Evolutionary conservation across 2,888 invertebrate species (phyloP).

Genomic region (Micoletzkya japonica): DNA sequence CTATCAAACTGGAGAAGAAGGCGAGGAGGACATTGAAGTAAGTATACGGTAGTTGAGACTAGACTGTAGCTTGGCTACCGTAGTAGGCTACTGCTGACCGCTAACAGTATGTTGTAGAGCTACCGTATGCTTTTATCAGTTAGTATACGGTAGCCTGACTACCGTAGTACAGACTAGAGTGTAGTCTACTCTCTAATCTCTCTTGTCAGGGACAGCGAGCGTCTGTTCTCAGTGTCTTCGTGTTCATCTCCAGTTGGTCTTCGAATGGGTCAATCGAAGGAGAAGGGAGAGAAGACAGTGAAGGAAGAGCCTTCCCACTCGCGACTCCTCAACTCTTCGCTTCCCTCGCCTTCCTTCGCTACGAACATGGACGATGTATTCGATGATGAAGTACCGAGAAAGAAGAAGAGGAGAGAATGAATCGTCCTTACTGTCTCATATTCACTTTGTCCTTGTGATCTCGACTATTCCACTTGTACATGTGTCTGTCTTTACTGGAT

Average conservation of each 20-base stretch:
- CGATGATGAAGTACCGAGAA: not conserved
- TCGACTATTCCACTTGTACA: no score
- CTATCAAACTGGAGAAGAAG: slow-evolving; percentile 33
- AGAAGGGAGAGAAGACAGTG: not conserved
- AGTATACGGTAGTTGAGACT: no score
- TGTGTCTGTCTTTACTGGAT: no score
- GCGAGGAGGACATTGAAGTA: slow-evolving; percentile 30
- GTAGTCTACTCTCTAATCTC: not conserved
- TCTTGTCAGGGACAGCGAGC: slow-evolving; percentile 54
- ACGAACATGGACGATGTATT: no score
- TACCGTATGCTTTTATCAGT: no score
- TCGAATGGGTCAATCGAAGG: not conserved
- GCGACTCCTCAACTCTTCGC: not conserved
- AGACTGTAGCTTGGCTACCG: no score
- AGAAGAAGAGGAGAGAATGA: slow-evolving; percentile 23
- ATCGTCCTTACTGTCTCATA: not conserved
- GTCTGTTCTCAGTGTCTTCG: slow-evolving; percentile 94
- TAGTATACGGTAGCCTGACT: no score
- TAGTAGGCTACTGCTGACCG: no score
- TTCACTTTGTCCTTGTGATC: not conserved
- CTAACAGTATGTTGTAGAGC: no score
- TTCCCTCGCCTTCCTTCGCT: not conserved
- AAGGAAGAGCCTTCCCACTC: no score
- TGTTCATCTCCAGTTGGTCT: slow-evolving; percentile 72
- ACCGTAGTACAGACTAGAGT: not conserved